Base-by-base conservation (phyloP, 2,113 vertebrate genomes). In the Emydura subglobosa region DNA sequence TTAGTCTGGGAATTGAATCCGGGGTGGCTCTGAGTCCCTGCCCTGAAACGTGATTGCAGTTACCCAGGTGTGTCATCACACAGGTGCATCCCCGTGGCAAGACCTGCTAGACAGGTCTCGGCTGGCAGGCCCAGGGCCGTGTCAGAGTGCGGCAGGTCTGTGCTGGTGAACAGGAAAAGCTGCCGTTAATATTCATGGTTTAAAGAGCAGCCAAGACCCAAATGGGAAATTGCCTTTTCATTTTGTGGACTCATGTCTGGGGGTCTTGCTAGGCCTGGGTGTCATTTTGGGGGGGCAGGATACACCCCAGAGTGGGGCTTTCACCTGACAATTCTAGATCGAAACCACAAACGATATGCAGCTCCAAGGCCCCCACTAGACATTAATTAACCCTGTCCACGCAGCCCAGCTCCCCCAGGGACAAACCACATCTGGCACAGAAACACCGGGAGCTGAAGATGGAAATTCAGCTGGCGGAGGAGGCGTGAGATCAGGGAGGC, bases 111-210 rank as follows among this genome's bases (percentile, higher is more conserved):
- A 57, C 57, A 34, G 3, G 25, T 0, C 10, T 0, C 17, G 4
- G 5, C 21, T 61, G 5, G 0, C 25, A 9, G 14, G 6, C 5
- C 1, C 2, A 1, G 0, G 2, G 42, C n/a, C 5, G 0, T 14
- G 10, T 31, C 57, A 7, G 79, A 6, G 72, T 57, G 16, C 0
- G 5, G n/a, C 93, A 59, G 49, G 85, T 59, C 85, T 2, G 3
- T 61, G 68, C 90, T 57, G 19, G 79, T 57, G 57, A 2, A 27
- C n/a, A 12, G 39, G 11, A 22, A 21, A 13, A 14, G 31, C 42
- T 6, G 47, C 50, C 2, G n/a, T 65, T 68, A 53, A 83, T 68
- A 54, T 21, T 2, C 5, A 39, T 21, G 25, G 42, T 49, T 31
- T 1, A 14, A 34, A 42, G 61, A 76, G 14, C 8, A 1, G 39